Conservation (phyloP, 2,888 invertebrate genomes). For the Eremobia ochroleuca region DNA sequence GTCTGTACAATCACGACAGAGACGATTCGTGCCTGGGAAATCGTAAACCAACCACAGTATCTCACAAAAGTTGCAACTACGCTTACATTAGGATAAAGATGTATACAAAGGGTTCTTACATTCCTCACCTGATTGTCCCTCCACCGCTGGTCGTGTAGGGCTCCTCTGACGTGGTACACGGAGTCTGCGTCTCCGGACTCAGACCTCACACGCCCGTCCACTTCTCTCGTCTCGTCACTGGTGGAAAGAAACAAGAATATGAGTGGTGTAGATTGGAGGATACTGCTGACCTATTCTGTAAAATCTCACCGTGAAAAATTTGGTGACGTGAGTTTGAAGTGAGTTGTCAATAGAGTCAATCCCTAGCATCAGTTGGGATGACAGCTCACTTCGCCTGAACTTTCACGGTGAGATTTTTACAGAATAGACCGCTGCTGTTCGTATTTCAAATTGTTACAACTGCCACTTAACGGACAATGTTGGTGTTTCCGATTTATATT, state of each 20-base stretch:
- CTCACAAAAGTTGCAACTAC: background rate
- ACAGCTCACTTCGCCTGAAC: too few relatives aligned
- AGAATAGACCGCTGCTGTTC: background rate
- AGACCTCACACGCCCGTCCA: conserved; percentile 93
- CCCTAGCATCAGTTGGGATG: too few relatives aligned
- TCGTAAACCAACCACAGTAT: background rate
- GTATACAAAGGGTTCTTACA: conserved; percentile 14
- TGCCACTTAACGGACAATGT: background rate
- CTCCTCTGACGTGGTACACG: conserved; percentile 91
- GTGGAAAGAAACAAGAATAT: conserved; percentile 45
- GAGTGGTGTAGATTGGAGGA: background rate
- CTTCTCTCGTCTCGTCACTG: conserved; percentile 95
- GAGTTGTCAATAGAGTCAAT: too few relatives aligned
- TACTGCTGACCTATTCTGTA: background rate
- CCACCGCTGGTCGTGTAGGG: conserved; percentile 86
- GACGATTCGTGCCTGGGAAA: background rate
- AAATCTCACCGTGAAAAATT: background rate
- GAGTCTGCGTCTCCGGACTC: conserved; percentile 96
- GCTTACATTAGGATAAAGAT: background rate
- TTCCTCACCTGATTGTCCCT: conserved; percentile 83
- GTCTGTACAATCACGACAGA: too few relatives aligned
- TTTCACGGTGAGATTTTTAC: too few relatives aligned
- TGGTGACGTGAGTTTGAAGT: background rate
- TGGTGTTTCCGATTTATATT: background rate
- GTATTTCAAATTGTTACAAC: background rate